phyloP scores from a whole-genome alignment of 2,888 invertebrate genomes.

The Sepiola atlantica region DNA sequence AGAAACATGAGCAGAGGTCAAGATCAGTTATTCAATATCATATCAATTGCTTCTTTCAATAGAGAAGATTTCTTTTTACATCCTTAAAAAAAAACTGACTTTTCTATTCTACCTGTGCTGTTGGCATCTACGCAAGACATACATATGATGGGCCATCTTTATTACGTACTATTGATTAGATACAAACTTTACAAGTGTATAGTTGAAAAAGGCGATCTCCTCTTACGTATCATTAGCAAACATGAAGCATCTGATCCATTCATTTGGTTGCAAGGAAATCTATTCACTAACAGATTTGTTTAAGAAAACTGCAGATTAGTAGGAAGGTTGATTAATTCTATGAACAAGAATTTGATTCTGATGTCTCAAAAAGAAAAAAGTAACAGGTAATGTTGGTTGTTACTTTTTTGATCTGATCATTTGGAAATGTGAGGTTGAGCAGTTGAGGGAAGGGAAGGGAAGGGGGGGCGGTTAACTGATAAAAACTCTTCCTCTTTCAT shows the following conservation, averaged over 20 bases:
- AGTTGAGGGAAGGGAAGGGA: neutral
- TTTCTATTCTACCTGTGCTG: neutral
- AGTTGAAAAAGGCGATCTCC: neutral
- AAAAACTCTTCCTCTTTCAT: neutral
- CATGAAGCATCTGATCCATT: neutral
- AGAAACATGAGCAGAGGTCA: neutral
- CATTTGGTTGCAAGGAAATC: neutral
- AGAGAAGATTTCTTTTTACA: neutral
- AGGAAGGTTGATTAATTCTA: constrained; percentile 20
- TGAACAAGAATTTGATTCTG: neutral
- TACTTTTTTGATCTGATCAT: neutral
- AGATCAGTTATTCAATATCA: neutral
- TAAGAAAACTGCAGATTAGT: neutral
- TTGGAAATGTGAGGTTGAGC: neutral
- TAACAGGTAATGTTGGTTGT: neutral
- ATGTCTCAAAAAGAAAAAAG: neutral
- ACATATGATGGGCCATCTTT: neutral
- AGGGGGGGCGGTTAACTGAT: neutral
- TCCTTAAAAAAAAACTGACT: neutral
- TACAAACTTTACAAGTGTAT: constrained; percentile 32
- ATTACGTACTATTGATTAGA: constrained; percentile 18
- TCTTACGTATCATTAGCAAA: neutral
- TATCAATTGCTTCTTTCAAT: constrained; percentile 20
- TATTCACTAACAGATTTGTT: neutral
- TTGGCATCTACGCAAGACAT: neutral